Evolutionary conservation across 2,888 invertebrate species (phyloP).

Genomic region (Patella ulyssiponensis): DNA sequence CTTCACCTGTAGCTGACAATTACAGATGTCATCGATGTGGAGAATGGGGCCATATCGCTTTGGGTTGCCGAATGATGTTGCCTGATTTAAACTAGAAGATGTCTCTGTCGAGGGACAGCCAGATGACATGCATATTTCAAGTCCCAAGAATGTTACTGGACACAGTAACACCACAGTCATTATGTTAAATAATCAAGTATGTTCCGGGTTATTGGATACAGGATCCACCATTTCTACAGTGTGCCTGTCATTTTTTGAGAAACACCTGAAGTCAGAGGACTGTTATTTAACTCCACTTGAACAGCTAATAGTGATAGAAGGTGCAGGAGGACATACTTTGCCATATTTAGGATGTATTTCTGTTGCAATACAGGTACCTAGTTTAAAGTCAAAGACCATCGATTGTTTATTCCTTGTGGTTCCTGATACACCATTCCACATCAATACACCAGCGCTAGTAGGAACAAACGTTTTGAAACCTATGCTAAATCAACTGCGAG

Average conservation of each 20-base stretch:
- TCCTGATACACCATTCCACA: slow-evolving; percentile 4
- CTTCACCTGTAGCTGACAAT: not conserved
- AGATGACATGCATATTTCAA: not conserved
- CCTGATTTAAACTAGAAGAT: not conserved
- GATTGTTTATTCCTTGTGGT: not conserved
- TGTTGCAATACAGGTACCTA: not conserved
- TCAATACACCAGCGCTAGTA: not conserved
- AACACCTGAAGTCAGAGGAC: not conserved
- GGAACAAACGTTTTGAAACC: slow-evolving; percentile 1
- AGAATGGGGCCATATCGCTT: not conserved
- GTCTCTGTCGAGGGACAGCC: slow-evolving; percentile 4
- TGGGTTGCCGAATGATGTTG: not conserved
- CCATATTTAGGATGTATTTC: not conserved
- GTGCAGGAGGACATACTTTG: not conserved
- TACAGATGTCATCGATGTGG: not conserved
- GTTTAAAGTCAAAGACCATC: not conserved
- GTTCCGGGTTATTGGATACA: slow-evolving; percentile 10
- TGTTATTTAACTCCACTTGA: not conserved
- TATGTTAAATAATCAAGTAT: not conserved
- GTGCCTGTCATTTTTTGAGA: not conserved
- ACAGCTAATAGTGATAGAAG: not conserved
- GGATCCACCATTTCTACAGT: slow-evolving; percentile 1
- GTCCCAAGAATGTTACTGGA: not conserved
- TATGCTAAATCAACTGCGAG: not conserved
- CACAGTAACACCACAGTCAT: not conserved